Percentiles rank a stretch among this genome's conserved stretches.
Conservation (phyloP, 2,113 vertebrate genomes). For the Larimichthys crocea region DNA sequence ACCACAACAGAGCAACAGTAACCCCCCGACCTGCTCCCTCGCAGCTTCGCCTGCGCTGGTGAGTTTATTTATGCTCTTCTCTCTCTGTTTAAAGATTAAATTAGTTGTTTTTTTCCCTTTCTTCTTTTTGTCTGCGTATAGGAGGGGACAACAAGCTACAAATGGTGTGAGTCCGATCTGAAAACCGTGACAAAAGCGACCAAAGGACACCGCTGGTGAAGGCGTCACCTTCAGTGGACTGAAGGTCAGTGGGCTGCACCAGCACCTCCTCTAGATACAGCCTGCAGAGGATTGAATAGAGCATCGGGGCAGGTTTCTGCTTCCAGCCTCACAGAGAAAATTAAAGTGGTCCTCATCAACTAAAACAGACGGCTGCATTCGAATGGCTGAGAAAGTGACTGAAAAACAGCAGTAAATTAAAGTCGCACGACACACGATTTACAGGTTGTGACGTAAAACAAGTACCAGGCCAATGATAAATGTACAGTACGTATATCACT, state of each 20-base stretch:
- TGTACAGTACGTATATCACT: background rate
- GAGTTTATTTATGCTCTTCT: constrained; percentile 18
- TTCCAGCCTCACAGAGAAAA: background rate
- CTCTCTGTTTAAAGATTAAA: constrained; percentile 3
- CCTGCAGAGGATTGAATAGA: background rate
- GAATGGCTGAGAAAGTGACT: background rate
- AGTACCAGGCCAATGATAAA: background rate
- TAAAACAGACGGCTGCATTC: background rate
- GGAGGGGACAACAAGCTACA: background rate
- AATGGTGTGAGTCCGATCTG: background rate
- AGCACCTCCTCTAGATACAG: background rate
- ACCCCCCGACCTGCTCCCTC: constrained; percentile 21
- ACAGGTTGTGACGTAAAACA: background rate
- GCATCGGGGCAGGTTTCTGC: constrained; percentile 8
- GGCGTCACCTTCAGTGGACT: background rate
- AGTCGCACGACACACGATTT: background rate
- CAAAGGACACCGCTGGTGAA: background rate
- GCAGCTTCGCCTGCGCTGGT: background rate
- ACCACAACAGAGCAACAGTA: background rate
- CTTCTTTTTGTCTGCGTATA: background rate
- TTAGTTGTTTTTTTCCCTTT: background rate
- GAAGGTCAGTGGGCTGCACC: constrained; percentile 9
- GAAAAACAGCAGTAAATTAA: background rate
- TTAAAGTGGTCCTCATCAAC: constrained; percentile 21
- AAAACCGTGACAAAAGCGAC: background rate